phyloP scores from a whole-genome alignment of 2,888 invertebrate species.

The Tiliacea citrago region DNA sequence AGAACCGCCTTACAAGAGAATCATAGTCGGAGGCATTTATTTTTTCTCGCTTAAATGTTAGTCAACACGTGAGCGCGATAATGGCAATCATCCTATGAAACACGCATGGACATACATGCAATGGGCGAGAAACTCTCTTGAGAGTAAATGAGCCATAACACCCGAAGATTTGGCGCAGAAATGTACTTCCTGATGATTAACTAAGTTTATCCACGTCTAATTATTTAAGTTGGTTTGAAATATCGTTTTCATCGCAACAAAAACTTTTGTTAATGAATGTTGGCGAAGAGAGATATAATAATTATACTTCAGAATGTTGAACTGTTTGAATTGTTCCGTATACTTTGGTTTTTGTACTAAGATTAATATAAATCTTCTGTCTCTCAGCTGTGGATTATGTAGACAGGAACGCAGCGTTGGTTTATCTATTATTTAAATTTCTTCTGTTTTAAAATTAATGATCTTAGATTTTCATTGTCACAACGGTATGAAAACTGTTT shows the following conservation, averaged over 20 bases:
- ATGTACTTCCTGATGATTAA: constrained; percentile 54
- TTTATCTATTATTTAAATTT: constrained; percentile 39
- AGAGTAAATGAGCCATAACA: constrained; percentile 18
- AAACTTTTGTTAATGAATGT: constrained; percentile 68
- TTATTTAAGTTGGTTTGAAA: constrained; percentile 68
- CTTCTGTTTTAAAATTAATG: neutral
- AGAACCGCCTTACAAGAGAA: neutral
- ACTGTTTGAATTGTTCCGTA: constrained; percentile 53
- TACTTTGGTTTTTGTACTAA: constrained; percentile 53
- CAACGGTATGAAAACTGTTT: too few relatives aligned
- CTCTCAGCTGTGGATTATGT: constrained; percentile 36
- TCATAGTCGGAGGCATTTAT: neutral
- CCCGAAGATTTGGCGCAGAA: constrained; percentile 47
- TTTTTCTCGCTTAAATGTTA: neutral
- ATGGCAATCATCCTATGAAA: neutral
- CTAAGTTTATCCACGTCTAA: constrained; percentile 62
- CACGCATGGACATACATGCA: neutral
- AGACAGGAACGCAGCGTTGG: constrained; percentile 6
- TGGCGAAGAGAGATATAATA: constrained; percentile 59
- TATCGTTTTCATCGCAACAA: constrained; percentile 66
- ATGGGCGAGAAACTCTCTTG: neutral
- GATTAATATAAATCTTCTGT: constrained; percentile 58
- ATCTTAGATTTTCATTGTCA: neutral
- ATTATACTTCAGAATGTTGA: constrained; percentile 58
- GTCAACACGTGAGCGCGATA: neutral